Base-by-base conservation (phyloP, 2,113 vertebrate genomes). In the Clupea harengus region DNA sequence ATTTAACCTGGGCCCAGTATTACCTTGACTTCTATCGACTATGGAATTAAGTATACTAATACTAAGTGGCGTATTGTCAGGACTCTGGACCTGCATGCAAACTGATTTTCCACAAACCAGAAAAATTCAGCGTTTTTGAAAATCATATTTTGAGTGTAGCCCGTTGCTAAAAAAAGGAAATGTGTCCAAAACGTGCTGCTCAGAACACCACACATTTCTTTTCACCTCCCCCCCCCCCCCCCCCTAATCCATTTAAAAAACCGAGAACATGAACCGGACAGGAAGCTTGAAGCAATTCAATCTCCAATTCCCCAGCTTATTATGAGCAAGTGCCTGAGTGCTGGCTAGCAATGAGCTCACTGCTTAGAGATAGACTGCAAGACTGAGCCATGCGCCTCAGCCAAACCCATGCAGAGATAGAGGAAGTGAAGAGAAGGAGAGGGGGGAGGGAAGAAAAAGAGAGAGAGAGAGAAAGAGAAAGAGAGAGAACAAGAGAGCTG, bases 201-300 rank as follows among this genome's bases (percentile, higher is more conserved):
- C 82, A 46, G 60, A 86, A 86, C 85, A 80, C 25, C n/a, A 44
- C 22, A 45, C 52, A 3, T 60, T 78, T 60, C 57, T 64, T 64
- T 25, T n/a, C n/a, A 1, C 6, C n/a, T 11, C 6, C 10, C n/a
- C 10, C 6, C 10, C 25, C n/a, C 39, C 28, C 10, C 7, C n/a
- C 10, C 64, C 86, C 67, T 87, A 87, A 87, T 87, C 83, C 83
- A 81, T 78, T 87, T 87, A 84, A 84, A 87, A 87, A 81, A 75
- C n/a, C 17, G 18, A 80, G 44, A 87, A 87, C 86, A 87, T 84
- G 86, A 87, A 83, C 86, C 50, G 45, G 18, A 84, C 86, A 87
- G 86, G 86, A 87, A 87, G 84, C 86, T 25, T 44, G 45, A 28
- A 87, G 86, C 86, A 87, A 87, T 84, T 87, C 86, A 84, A 87